phyloP scores from a whole-genome alignment of 37 sponge, comb jelly and placozoan species.

The Tethya wilhelma region DNA sequence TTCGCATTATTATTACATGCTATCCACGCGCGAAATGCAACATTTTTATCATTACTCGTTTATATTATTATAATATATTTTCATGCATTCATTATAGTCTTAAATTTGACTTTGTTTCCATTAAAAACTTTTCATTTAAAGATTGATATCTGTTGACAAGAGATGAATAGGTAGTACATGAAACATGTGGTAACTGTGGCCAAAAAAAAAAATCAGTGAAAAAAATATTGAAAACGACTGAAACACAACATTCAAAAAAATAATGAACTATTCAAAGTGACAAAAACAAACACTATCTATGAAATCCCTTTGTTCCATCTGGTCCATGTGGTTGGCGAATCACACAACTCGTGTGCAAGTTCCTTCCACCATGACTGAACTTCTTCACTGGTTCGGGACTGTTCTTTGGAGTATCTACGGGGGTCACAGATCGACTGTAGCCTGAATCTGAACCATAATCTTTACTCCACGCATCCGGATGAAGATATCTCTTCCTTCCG shows the following conservation, averaged over 20 bases:
- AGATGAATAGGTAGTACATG: neutral
- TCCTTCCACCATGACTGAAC: conserved; percentile 10
- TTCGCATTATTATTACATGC: neutral
- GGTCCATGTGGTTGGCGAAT: conserved; percentile 87
- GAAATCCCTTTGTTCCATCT: conserved; percentile 88
- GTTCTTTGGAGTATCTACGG: conserved; percentile 52
- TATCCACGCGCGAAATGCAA: neutral
- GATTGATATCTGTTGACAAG: no score
- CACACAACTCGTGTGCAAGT: conserved; percentile 5
- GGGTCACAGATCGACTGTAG: conserved; percentile 11
- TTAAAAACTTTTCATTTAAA: no score
- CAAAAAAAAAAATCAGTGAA: no score
- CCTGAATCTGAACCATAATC: conserved; percentile 68
- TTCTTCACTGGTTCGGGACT: conserved; percentile 53
- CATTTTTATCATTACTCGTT: no score
- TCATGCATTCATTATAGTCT: no score
- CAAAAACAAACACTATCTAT: conserved; percentile 3
- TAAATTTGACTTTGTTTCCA: no score
- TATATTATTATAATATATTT: no score
- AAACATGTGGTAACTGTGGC: no score
- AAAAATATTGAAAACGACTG: no score
- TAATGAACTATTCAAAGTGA: no score
- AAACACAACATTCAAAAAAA: no score
- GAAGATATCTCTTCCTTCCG: neutral
- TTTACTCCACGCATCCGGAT: conserved; percentile 28